Conservation (phyloP, 2,797 vertebrate species). For the Schizothorax lantsangensis region DNA sequence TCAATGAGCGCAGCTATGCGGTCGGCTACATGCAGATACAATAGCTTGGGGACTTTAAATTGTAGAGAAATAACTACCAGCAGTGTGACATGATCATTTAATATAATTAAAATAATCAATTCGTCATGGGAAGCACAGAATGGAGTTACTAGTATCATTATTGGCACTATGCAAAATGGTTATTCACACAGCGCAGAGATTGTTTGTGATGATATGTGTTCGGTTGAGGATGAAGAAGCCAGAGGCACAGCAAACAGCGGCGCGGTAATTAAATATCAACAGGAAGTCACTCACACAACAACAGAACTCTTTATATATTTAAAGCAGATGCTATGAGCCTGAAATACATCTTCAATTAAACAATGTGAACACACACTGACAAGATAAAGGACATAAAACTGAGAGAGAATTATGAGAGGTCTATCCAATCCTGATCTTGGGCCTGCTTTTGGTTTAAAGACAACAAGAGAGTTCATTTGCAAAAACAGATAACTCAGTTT, state of each 20-base stretch:
- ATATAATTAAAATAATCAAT: conserved; percentile 21
- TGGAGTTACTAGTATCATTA: conserved; percentile 15
- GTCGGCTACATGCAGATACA: background rate
- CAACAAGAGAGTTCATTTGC: too few species aligned
- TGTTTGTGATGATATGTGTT: conserved; percentile 37
- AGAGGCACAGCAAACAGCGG: conserved; percentile 65
- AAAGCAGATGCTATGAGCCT: conserved; percentile 64
- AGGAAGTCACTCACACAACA: conserved; percentile 70
- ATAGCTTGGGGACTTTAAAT: background rate
- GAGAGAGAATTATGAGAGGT: conserved; percentile 2
- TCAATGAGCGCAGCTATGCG: background rate
- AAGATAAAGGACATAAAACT: conserved; percentile 2
- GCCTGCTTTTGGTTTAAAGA: background rate
- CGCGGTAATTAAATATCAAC: conserved; percentile 72
- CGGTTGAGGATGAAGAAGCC: conserved; percentile 18
- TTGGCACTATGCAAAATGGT: conserved; percentile 7
- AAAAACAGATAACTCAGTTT: too few species aligned
- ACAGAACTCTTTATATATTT: conserved; percentile 67
- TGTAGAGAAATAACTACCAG: background rate
- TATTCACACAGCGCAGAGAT: conserved; percentile 20
- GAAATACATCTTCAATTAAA: conserved; percentile 46
- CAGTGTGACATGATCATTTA: conserved; percentile 16
- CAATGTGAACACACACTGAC: conserved; percentile 23
- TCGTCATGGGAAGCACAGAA: background rate
- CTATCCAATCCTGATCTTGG: background rate